Evolutionary conservation across 2,888 invertebrate genomes (phyloP).

Genomic region (Dicroscelio sp.): DNA sequence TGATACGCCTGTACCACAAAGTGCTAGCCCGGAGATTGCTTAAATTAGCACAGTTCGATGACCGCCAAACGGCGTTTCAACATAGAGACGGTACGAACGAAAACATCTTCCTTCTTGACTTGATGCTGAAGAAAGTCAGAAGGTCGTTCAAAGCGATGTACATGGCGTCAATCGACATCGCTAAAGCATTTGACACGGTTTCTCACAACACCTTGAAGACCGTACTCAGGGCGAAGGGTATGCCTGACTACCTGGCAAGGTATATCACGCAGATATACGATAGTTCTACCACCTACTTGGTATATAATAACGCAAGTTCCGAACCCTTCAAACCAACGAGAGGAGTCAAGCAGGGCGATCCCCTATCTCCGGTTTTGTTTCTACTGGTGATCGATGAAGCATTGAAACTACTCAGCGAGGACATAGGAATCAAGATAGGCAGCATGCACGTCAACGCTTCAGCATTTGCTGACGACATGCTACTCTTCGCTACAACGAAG

Average conservation of each 20-base stretch:
- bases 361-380: slow-evolving; percentile 56
- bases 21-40: slow-evolving; percentile 52
- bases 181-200: slow-evolving; percentile 44
- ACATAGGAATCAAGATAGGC: slow-evolving; percentile 55
- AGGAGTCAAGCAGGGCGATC: slow-evolving; percentile 63
- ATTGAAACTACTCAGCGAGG: neutral
- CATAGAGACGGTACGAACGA: slow-evolving; percentile 87
- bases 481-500: slow-evolving; percentile 34
- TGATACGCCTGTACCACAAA: slow-evolving; percentile 55
- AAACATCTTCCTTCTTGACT: slow-evolving; percentile 87
- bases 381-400: slow-evolving; percentile 51
- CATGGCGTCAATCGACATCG: slow-evolving; percentile 42
- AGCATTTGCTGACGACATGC: slow-evolving; percentile 82
- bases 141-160: slow-evolving; percentile 15
- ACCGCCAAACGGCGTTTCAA: slow-evolving; percentile 77
- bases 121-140: slow-evolving; percentile 66
- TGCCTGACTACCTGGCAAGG: neutral
- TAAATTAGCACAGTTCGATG: neutral
- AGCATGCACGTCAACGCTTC: slow-evolving; percentile 42
- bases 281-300: neutral
- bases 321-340: neutral
- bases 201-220: neutral
- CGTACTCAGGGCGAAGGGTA: neutral
- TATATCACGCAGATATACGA: neutral
- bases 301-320: neutral